Percentiles rank a stretch among this genome's conserved stretches.
Evolutionary conservation across 2,888 invertebrate genomes (phyloP).

Genomic region (Anthrax anthrax): DNA sequence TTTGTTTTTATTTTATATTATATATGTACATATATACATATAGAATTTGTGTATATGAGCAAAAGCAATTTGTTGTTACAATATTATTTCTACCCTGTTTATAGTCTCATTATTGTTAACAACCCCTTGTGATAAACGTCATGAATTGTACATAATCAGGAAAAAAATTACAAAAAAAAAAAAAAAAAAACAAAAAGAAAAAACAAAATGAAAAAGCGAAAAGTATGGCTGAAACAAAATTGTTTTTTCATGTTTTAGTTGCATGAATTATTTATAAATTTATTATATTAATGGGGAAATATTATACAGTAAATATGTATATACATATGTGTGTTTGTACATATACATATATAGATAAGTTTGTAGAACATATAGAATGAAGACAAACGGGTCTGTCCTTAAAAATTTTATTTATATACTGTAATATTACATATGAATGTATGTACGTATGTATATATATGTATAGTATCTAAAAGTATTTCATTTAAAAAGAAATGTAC

Average conservation of each 20-base stretch:
- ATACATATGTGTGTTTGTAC: too few relatives aligned
- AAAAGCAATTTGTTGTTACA: neutral
- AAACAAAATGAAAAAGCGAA: neutral
- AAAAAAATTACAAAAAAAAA: too few relatives aligned
- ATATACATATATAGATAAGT: too few relatives aligned
- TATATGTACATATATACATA: too few relatives aligned
- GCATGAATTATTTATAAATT: conserved; percentile 21
- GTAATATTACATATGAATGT: too few relatives aligned
- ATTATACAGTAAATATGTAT: too few relatives aligned
- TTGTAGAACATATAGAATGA: neutral
- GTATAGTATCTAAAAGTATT: too few relatives aligned
- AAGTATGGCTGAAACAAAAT: conserved; percentile 11
- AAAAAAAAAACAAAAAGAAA: too few relatives aligned
- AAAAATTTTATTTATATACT: too few relatives aligned
- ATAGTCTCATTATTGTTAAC: neutral
- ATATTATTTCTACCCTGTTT: neutral
- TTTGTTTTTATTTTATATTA: too few relatives aligned
- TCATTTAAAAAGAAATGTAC: too few relatives aligned
- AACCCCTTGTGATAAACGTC: neutral
- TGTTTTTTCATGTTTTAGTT: conserved; percentile 18
- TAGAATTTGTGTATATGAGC: neutral
- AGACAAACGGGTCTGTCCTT: conserved; percentile 6
- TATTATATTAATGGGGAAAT: conserved; percentile 17
- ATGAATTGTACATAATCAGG: too few relatives aligned
- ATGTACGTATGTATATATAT: conserved; percentile 2